Percentiles rank a stretch among this genome's conserved stretches.
Conservation (phyloP, 1,140 invertebrate genomes). For the Sweltsa coloradensis region DNA sequence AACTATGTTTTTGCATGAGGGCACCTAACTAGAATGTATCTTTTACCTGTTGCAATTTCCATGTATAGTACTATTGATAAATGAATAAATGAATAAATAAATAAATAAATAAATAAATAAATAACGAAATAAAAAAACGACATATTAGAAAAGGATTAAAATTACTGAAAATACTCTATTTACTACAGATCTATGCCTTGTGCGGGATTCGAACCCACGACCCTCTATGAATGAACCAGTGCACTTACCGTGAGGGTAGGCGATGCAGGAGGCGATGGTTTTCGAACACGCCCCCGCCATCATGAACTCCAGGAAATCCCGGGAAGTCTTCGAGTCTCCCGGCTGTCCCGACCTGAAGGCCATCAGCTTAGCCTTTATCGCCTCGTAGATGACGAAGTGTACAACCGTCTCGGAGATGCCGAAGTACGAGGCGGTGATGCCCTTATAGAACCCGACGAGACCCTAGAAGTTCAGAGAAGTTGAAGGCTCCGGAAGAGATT, state of each 20-base stretch:
- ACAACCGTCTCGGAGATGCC: conserved; percentile 98
- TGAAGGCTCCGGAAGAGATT: background rate
- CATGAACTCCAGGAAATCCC: conserved; percentile 91
- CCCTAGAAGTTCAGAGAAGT: conserved; percentile 47
- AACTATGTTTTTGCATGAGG: too few species aligned
- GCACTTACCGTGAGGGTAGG: conserved; percentile 88
- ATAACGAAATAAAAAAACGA: too few species aligned
- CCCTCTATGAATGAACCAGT: too few species aligned
- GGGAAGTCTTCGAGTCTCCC: conserved; percentile 41
- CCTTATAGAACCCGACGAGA: conserved; percentile 89
- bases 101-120: too few species aligned
- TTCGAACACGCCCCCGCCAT: conserved; percentile 86
- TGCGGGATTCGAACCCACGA: too few species aligned
- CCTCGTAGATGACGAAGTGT: conserved; percentile 98
- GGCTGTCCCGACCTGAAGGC: conserved; percentile 30
- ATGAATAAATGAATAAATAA: too few species aligned
- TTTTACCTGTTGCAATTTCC: too few species aligned
- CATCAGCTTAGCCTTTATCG: conserved; percentile 71
- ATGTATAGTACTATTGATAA: too few species aligned
- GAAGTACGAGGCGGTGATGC: conserved; percentile 96
- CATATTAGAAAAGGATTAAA: too few species aligned
- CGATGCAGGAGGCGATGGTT: conserved; percentile 85
- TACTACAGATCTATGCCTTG: too few species aligned
- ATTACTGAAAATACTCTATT: too few species aligned
- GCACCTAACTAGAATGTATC: too few species aligned